Conservation (phyloP, 2,113 vertebrate species). For the Steatornis caripensis region DNA sequence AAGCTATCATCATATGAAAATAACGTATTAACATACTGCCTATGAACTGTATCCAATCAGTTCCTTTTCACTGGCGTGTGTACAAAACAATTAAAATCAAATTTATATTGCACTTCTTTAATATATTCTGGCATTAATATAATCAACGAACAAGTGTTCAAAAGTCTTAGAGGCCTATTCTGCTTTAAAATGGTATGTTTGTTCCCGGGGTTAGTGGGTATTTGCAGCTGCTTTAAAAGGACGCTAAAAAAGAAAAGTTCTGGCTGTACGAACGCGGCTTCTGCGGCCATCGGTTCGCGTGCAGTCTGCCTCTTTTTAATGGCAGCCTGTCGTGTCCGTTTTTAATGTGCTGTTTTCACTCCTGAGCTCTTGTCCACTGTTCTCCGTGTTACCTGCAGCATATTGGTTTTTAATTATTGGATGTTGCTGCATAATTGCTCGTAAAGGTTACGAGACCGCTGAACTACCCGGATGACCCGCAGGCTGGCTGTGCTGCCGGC, state of each 20-base stretch:
- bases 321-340: not conserved
- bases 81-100: slow-evolving; percentile 99
- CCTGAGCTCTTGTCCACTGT: not conserved
- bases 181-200: slow-evolving; percentile 84
- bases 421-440: not conserved
- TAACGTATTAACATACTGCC: slow-evolving; percentile 99
- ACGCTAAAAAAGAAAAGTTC: slow-evolving; percentile 13
- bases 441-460: not conserved
- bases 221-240: slow-evolving; percentile 48
- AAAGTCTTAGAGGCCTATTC: slow-evolving; percentile 87
- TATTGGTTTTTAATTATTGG: not conserved
- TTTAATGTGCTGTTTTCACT: not conserved
- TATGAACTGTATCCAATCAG: slow-evolving; percentile 99
- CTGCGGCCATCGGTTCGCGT: not conserved
- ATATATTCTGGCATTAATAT: slow-evolving; percentile 96
- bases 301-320: not conserved
- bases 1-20: slow-evolving; percentile 99
- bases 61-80: slow-evolving; percentile 99
- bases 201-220: slow-evolving; percentile 40
- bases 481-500: not conserved
- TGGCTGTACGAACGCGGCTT: accelerated
- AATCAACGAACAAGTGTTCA: slow-evolving; percentile 91
- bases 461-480: not conserved
- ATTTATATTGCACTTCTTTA: slow-evolving; percentile 97
- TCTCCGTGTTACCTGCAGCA: not conserved